Conservation (phyloP, 2,888 invertebrate species). For the Podabrus alpinus region DNA sequence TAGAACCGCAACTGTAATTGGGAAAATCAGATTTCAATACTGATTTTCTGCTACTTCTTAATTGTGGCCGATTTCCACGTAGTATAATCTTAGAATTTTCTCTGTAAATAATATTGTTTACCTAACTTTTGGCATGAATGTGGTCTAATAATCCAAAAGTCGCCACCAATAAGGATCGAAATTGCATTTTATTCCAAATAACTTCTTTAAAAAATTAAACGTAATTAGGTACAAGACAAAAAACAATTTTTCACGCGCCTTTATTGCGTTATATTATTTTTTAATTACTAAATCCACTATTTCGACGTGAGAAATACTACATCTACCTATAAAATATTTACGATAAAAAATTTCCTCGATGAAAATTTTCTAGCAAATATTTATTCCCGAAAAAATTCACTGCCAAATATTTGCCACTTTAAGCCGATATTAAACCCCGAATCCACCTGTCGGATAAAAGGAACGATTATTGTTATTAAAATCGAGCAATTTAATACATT, state of each 20-base stretch:
- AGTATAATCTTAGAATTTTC: no score
- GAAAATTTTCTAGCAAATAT: neutral
- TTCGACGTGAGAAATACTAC: neutral
- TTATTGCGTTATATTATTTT: neutral
- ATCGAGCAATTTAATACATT: neutral
- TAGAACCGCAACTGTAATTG: neutral
- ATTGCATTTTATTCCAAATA: no score
- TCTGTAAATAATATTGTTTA: no score
- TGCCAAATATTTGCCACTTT: neutral
- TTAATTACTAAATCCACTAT: neutral
- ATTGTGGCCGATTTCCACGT: no score
- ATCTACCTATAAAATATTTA: neutral
- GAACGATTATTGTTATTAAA: neutral
- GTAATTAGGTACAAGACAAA: no score
- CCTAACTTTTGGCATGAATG: no score
- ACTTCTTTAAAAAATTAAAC: no score
- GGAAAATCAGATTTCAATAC: neutral
- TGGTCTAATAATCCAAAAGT: no score
- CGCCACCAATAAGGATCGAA: no score
- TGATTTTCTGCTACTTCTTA: no score
- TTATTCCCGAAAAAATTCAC: neutral
- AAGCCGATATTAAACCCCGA: neutral
- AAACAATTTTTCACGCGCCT: no score
- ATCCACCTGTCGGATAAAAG: neutral
- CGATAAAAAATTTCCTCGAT: neutral